Evolutionary conservation across 64 coral and sea anemone genomes (phyloP), one percentile per base, ranked within the genome.

Genomic region (Dendronephthya gigantea): DNA sequence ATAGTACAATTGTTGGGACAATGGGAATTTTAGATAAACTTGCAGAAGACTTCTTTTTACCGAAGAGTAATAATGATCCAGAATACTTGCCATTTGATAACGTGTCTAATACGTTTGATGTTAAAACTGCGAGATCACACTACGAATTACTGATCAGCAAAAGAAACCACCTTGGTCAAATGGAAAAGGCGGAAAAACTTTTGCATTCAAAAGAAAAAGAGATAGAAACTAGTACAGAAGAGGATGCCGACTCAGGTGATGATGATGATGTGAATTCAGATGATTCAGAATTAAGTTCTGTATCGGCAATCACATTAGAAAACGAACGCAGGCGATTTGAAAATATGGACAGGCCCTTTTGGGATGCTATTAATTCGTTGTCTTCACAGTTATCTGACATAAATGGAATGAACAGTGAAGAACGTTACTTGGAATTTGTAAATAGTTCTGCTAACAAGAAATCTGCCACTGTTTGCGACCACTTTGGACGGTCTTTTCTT

Each of bases 261-360:
- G 68, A 74, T 30, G 19, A 74, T 27, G 68, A 74, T 25, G 68
- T 25, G n/a, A n/a, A n/a, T n/a, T n/a, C n/a, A 25, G 68, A 74
- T 27, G 25, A 10, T 1, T 17, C 22, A 2, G 1, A 10, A 11
- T 11, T 9, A 27, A 19, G 13, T 13, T 11, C 30, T 30, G n/a
- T 28, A 19, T 11, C 19, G n/a, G 9, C 85, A 6, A 87, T 66
- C 3, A 87, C 85, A 16, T 66, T 87, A 27, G 85, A 87, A n/a
- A 43, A 33, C 75, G 85, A 74, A 30, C 0, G 28, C 2, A 50
- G 68, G 7, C 58, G 85, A 12, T 87, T 87, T 87, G 65, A 87
- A 87, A 22, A 9, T 38, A 66, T 74, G 30, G 85, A 87, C 33
- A 76, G 48, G 22, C 85, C 55, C 29, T 87, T 87, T 35, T 74